A percentile compares a stretch with the other conserved stretches of the same genome.
Evolutionary conservation across 2,888 invertebrate genomes (phyloP).

Genomic region (Notodonta ziczac): DNA sequence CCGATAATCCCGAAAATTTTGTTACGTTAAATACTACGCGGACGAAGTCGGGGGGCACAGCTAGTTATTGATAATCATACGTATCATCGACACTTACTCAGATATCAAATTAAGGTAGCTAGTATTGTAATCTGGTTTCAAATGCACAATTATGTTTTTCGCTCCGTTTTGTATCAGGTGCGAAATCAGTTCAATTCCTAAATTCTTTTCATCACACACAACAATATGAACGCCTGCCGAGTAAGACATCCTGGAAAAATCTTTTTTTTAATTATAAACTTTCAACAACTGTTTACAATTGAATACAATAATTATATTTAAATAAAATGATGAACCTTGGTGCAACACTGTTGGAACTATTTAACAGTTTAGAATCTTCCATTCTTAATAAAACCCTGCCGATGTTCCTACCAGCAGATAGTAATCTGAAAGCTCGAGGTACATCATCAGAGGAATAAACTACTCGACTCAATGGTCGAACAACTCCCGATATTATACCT

Average conservation of each 20-base stretch:
- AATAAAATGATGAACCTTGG: too few relatives aligned
- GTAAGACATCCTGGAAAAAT: constrained; percentile 47
- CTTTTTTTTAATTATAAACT: too few relatives aligned
- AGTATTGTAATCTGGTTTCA: constrained; percentile 13
- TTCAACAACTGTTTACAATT: too few relatives aligned
- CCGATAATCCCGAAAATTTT: too few relatives aligned
- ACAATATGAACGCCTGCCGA: constrained; percentile 48
- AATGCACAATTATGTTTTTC: constrained; percentile 48
- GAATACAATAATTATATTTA: too few relatives aligned
- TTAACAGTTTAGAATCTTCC: constrained; percentile 3
- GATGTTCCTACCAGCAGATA: constrained; percentile 87
- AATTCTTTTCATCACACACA: constrained; percentile 46
- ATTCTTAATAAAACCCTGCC: constrained; percentile 53
- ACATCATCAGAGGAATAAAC: constrained; percentile 86
- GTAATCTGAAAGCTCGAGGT: constrained; percentile 86
- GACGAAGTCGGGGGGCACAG: too few relatives aligned
- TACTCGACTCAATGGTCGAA: constrained; percentile 87
- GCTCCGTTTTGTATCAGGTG: constrained; percentile 52
- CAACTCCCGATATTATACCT: constrained; percentile 86
- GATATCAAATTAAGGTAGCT: too few relatives aligned
- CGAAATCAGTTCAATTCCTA: constrained; percentile 53
- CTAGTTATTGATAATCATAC: too few relatives aligned
- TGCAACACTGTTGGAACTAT: too few relatives aligned
- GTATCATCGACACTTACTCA: too few relatives aligned
- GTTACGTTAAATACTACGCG: too few relatives aligned